These are phyloP conservation scores for Daubentonia madagascariensis DNA, from an alignment of 2,113 vertebrate species.

Conservation along the genomic window DNA sequence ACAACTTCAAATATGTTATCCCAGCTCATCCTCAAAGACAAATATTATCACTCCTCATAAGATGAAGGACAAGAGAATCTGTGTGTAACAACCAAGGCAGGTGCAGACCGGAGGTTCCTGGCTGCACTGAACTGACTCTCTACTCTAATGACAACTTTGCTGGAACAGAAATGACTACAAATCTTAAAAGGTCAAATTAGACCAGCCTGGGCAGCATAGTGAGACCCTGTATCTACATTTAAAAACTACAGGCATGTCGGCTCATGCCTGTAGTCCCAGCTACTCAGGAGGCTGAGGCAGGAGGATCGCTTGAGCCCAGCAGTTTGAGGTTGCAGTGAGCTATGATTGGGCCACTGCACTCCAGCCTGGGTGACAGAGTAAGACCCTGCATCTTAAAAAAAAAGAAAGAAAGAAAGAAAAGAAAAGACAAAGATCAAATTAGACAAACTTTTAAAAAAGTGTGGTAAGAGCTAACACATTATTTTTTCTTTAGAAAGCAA, in stretches of 20 bases:
- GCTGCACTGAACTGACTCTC: not conserved
- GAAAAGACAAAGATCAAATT: not conserved
- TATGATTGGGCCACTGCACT: too few species aligned
- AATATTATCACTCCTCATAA: not conserved
- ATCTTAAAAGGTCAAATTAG: not conserved
- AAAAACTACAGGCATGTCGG: too few species aligned
- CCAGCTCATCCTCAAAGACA: not conserved
- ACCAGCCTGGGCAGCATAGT: too few species aligned
- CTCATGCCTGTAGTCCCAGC: too few species aligned
- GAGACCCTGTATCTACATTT: too few species aligned
- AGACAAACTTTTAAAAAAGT: not conserved
- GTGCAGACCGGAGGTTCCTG: not conserved
- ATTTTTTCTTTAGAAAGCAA: not conserved
- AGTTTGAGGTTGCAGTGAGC: too few species aligned
- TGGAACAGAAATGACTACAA: not conserved
- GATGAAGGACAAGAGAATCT: not conserved
- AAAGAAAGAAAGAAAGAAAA: too few species aligned
- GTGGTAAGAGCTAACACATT: not conserved
- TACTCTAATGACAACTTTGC: not conserved
- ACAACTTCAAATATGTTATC: not conserved
- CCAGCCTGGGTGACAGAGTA: too few species aligned
- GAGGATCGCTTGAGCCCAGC: too few species aligned
- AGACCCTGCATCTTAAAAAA: too few species aligned
- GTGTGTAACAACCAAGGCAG: not conserved
- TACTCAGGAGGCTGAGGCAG: too few species aligned